phyloP scores from a whole-genome alignment of 2,797 vertebrate genomes.

The Acanthiza pusilla region DNA sequence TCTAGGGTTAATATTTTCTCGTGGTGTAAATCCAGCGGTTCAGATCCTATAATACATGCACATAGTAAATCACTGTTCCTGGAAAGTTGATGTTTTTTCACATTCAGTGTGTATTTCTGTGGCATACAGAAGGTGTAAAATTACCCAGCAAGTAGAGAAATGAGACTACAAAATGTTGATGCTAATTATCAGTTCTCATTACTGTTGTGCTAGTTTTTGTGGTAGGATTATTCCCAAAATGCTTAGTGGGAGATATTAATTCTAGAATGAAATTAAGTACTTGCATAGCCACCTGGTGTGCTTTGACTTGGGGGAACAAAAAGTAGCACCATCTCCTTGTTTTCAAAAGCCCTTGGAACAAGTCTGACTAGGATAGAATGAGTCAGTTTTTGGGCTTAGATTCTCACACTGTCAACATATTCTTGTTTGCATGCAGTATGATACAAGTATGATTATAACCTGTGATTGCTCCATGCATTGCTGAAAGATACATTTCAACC shows the following conservation, averaged over 20 bases:
- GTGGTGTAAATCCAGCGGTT: neutral
- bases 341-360: neutral
- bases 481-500: neutral
- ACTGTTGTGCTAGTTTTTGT: neutral
- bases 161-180: neutral
- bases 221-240: neutral
- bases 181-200: neutral
- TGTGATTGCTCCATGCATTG: neutral
- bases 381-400: neutral
- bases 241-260: neutral
- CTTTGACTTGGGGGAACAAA: neutral
- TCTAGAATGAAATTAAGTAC: neutral
- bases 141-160: neutral
- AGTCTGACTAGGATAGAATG: neutral
- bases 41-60: neutral
- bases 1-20: neutral
- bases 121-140: neutral
- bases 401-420: neutral
- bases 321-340: neutral
- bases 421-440: neutral
- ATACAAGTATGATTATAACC: neutral
- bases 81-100: neutral
- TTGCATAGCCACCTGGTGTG: neutral
- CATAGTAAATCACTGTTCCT: neutral
- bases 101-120: neutral